Evolutionary conservation across 2,113 vertebrate species (phyloP).

Genomic region (Carettochelys insculpta): DNA sequence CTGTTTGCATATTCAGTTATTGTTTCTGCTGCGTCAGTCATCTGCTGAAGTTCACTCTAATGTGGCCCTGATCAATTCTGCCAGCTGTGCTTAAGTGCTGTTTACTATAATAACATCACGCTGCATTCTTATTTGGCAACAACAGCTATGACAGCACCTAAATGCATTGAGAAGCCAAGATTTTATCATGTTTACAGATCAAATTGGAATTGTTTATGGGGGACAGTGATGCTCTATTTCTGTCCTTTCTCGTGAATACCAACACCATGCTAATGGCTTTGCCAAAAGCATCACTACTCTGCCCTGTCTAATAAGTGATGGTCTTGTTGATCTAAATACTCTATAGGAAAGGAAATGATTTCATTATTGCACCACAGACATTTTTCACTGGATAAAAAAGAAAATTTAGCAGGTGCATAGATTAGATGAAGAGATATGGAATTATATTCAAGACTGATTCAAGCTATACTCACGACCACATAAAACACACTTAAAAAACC

Average conservation of each 20-base stretch:
- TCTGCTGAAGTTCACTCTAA: slow-evolving; percentile 90
- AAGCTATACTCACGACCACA: not conserved
- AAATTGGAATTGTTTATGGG: slow-evolving; percentile 79
- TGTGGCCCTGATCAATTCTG: slow-evolving; percentile 90
- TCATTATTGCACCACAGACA: slow-evolving; percentile 43
- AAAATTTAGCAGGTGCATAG: slow-evolving; percentile 13
- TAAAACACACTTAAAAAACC: not conserved
- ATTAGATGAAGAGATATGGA: slow-evolving; percentile 36
- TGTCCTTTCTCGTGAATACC: slow-evolving; percentile 79
- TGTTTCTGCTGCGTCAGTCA: slow-evolving; percentile 95
- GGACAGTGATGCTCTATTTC: slow-evolving; percentile 79
- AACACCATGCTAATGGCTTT: slow-evolving; percentile 71
- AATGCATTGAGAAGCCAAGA: slow-evolving; percentile 79
- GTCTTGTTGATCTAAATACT: slow-evolving; percentile 75
- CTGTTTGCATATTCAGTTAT: slow-evolving; percentile 96
- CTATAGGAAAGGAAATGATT: slow-evolving; percentile 69
- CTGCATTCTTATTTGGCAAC: slow-evolving; percentile 84
- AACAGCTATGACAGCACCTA: slow-evolving; percentile 83
- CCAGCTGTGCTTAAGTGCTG: slow-evolving; percentile 94
- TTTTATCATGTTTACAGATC: slow-evolving; percentile 81
- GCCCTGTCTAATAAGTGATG: slow-evolving; percentile 76
- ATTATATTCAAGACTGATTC: too few relatives aligned
- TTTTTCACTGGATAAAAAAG: slow-evolving; percentile 34
- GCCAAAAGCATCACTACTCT: slow-evolving; percentile 73
- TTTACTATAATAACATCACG: slow-evolving; percentile 93